These are phyloP conservation scores for Pogonognathellus flavescens DNA, from an alignment of 1,140 invertebrate species.

Conservation along the genomic window DNA sequence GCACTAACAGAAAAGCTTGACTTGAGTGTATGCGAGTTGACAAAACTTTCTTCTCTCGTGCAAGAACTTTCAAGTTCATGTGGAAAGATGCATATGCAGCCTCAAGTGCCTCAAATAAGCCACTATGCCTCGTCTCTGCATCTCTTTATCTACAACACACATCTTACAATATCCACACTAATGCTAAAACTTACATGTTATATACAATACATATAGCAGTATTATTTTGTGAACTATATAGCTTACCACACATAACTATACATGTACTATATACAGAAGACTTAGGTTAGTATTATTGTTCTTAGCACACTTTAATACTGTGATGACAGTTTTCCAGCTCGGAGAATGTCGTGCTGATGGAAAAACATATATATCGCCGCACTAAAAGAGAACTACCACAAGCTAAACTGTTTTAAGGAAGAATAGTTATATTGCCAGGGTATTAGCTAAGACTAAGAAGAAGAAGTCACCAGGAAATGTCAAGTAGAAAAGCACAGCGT, in stretches of 20 bases:
- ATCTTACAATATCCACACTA: background rate
- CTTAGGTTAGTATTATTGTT: too few relatives aligned
- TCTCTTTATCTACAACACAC: background rate
- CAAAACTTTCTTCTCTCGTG: background rate
- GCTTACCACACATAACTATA: background rate
- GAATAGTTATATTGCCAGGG: too few relatives aligned
- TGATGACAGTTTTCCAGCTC: too few relatives aligned
- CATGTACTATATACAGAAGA: too few relatives aligned
- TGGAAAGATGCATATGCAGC: conserved; percentile 1
- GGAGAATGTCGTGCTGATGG: too few relatives aligned
- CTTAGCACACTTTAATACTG: too few relatives aligned
- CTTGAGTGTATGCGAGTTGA: background rate
- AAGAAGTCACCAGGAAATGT: background rate
- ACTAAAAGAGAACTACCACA: too few relatives aligned
- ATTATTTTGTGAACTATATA: background rate
- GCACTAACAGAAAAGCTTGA: background rate
- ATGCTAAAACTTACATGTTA: background rate
- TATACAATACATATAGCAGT: background rate
- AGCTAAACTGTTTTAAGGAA: too few relatives aligned
- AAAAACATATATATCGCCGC: too few relatives aligned
- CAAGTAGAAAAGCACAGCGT: background rate
- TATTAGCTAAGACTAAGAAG: background rate
- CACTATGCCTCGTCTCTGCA: background rate
- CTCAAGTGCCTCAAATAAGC: background rate
- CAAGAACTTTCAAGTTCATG: conserved; percentile 23